A percentile compares a stretch with the other conserved stretches of the same genome.
Conservation (phyloP, 2,113 vertebrate genomes). For the Helogale parvula region DNA sequence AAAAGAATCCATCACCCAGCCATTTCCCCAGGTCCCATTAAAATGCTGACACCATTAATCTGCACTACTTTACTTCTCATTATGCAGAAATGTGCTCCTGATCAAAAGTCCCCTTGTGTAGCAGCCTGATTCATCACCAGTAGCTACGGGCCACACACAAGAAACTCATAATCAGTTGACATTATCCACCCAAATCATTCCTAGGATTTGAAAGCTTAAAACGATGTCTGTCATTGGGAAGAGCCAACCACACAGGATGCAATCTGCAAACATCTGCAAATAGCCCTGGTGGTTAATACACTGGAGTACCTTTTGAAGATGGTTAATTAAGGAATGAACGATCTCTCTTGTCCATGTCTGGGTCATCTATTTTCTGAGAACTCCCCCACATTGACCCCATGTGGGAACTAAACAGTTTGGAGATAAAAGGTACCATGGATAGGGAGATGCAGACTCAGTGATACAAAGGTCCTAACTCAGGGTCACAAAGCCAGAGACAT, state of each 20-base stretch:
- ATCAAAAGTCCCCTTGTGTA: slow-evolving; percentile 75
- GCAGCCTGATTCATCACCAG: slow-evolving; percentile 70
- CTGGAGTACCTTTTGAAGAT: background rate
- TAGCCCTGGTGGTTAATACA: background rate
- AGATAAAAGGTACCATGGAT: background rate
- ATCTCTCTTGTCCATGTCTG: background rate
- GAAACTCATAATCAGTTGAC: slow-evolving; percentile 72
- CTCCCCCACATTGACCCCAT: background rate
- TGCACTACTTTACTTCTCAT: slow-evolving; percentile 70
- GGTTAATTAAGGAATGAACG: background rate
- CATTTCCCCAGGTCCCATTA: slow-evolving; percentile 68
- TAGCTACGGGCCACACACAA: slow-evolving; percentile 66
- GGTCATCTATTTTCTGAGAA: slow-evolving; percentile 12
- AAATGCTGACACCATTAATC: slow-evolving; percentile 77
- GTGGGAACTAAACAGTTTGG: background rate
- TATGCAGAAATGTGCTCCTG: slow-evolving; percentile 72
- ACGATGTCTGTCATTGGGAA: background rate
- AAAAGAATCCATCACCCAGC: slow-evolving; percentile 68
- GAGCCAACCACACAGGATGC: background rate
- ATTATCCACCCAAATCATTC: slow-evolving; percentile 54
- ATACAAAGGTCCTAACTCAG: background rate
- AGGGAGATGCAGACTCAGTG: background rate
- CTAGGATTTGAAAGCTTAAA: slow-evolving; percentile 2
- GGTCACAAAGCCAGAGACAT: background rate
- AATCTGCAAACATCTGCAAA: background rate